A percentile compares a stretch with the other conserved stretches of the same genome.
Evolutionary conservation across 2,113 vertebrate species (phyloP).

Genomic region (Planiliza haematocheilus): DNA sequence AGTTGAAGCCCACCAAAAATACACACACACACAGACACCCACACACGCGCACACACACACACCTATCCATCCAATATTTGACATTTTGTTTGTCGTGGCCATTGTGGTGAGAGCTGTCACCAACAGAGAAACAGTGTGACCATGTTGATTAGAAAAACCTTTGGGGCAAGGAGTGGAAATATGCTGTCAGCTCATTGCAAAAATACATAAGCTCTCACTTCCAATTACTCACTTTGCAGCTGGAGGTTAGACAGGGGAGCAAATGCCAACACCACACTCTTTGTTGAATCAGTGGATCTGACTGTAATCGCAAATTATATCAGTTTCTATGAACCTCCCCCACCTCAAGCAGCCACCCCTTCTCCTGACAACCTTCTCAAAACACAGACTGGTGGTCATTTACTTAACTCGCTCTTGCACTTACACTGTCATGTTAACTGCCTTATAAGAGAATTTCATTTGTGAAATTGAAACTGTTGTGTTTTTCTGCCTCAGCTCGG

Average conservation of each 20-base stretch:
- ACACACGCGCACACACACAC: conserved; percentile 13
- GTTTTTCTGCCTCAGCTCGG: conserved; percentile 14
- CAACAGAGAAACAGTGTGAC: conserved; percentile 86
- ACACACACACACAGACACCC: conserved; percentile 25
- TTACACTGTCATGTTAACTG: conserved; percentile 45
- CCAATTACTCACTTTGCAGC: conserved; percentile 88
- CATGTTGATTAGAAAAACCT: conserved; percentile 82
- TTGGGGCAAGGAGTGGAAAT: conserved; percentile 82
- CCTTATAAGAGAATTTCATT: conserved; percentile 61
- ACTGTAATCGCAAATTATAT: conserved; percentile 80
- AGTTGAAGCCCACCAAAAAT: conserved; percentile 65
- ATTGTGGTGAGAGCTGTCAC: conserved; percentile 85
- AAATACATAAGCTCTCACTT: conserved; percentile 90
- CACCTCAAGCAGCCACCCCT: conserved; percentile 14
- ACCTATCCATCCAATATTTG: conserved; percentile 62
- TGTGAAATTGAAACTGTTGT: conserved; percentile 45
- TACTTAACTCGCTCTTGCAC: conserved; percentile 63
- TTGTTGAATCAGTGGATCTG: conserved; percentile 79
- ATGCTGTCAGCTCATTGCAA: conserved; percentile 87
- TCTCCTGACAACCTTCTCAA: conserved; percentile 58
- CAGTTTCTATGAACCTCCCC: conserved; percentile 26
- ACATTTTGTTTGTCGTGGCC: conserved; percentile 79
- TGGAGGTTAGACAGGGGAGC: conserved; percentile 81
- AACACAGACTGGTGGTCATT: conserved; percentile 39
- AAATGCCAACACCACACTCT: conserved; percentile 80